Conservation (phyloP, 2,797 vertebrate genomes). For the Mionectes olivaceus region DNA sequence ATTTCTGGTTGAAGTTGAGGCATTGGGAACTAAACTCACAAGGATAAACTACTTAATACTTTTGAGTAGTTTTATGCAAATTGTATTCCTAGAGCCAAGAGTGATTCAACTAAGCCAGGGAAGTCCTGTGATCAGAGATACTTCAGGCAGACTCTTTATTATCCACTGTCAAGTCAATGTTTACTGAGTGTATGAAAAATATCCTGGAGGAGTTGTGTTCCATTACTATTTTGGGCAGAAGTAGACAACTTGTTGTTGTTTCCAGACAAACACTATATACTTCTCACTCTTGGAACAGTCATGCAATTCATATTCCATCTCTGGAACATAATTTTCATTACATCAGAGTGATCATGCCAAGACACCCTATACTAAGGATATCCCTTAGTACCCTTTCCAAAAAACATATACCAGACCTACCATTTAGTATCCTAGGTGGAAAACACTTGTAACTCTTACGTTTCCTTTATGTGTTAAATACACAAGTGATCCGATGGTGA, state of each 20-base stretch:
- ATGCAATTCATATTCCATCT: not conserved
- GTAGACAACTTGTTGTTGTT: not conserved
- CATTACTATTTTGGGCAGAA: not conserved
- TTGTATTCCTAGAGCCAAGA: not conserved
- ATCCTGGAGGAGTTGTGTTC: not conserved
- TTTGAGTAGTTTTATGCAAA: not conserved
- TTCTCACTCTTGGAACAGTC: not conserved
- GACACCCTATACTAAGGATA: not conserved
- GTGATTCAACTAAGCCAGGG: not conserved
- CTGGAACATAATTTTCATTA: not conserved
- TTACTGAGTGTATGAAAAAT: not conserved
- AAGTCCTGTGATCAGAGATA: not conserved
- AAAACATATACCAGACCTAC: not conserved
- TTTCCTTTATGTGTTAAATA: not conserved
- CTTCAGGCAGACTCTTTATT: not conserved
- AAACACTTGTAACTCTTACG: not conserved
- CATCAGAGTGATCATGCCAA: not conserved
- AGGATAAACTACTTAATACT: not conserved
- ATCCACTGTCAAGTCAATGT: not conserved
- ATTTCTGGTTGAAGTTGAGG: not conserved
- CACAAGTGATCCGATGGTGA: not conserved
- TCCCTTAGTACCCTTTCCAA: not conserved
- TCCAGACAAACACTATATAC: not conserved
- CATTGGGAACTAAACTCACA: not conserved
- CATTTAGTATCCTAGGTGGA: not conserved